These are phyloP conservation scores for Montipora foliosa DNA, from an alignment of 64 coral and sea anemone species.

Conservation along the genomic window DNA sequence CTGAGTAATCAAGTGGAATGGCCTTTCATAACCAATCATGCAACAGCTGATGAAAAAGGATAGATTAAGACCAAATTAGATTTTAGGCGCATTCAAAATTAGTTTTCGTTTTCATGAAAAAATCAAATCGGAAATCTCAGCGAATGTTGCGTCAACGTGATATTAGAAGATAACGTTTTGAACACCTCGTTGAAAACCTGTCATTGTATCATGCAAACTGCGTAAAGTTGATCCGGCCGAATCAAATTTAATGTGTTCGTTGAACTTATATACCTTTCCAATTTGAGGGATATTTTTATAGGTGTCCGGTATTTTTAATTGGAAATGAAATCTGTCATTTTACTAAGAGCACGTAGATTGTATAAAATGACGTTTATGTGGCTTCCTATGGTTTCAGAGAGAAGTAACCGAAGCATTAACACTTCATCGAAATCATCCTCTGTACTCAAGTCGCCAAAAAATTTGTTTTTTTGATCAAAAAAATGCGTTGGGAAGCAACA, in stretches of 20 bases:
- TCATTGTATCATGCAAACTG: background rate
- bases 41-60: background rate
- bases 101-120: background rate
- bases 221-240: no score
- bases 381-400: background rate
- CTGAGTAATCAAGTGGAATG: background rate
- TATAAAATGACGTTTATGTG: background rate
- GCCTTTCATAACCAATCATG: background rate
- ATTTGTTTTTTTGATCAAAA: no score
- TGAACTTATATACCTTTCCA: background rate
- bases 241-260: background rate
- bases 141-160: background rate
- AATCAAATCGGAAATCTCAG: background rate
- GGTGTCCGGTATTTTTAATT: background rate
- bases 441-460: background rate
- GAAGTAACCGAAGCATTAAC: background rate
- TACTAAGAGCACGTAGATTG: background rate
- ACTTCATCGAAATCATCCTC: background rate
- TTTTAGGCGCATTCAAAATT: background rate
- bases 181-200: background rate
- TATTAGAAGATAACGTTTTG: background rate
- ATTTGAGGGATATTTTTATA: conserved; percentile 11
- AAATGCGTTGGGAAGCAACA: no score
- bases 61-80: background rate
- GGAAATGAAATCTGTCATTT: background rate